These are phyloP conservation scores for Eudiplozoon nipponicum DNA, from an alignment of 2,888 invertebrate genomes.

Conservation along the genomic window DNA sequence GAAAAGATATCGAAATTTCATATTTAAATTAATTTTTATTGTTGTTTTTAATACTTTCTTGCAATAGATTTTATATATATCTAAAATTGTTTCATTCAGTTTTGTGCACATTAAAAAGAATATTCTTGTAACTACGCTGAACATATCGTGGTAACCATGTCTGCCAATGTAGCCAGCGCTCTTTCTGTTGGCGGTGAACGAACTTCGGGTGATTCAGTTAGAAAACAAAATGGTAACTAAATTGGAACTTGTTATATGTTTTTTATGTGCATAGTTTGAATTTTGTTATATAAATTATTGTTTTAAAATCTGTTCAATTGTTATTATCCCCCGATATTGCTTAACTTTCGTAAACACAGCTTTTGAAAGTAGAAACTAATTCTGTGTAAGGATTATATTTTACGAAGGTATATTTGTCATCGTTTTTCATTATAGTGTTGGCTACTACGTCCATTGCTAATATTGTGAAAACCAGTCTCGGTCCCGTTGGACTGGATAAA, in stretches of 20 bases:
- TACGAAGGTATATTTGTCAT: not conserved
- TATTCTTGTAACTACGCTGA: too few species aligned
- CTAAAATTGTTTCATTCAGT: too few species aligned
- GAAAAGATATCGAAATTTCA: too few species aligned
- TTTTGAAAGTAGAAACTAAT: not conserved
- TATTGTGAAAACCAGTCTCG: slow-evolving; percentile 86
- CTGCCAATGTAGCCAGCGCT: slow-evolving; percentile 20
- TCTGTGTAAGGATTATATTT: not conserved
- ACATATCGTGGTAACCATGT: slow-evolving; percentile 62
- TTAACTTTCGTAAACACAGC: too few species aligned
- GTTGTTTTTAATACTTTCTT: too few species aligned
- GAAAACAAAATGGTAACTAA: slow-evolving; percentile 71
- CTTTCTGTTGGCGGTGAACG: slow-evolving; percentile 39
- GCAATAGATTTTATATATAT: too few species aligned
- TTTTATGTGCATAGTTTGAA: slow-evolving; percentile 1
- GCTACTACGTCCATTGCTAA: slow-evolving; percentile 83
- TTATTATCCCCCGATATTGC: too few species aligned
- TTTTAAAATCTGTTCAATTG: slow-evolving; percentile 12
- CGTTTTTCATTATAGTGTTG: slow-evolving; percentile 40
- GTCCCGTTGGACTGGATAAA: slow-evolving; percentile 89
- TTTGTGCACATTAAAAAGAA: too few species aligned
- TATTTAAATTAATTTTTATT: too few species aligned
- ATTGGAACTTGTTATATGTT: not conserved
- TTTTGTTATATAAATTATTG: not conserved
- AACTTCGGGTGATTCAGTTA: slow-evolving; percentile 56